These are phyloP conservation scores for Mastomys coucha DNA, from an alignment of 2,113 vertebrate species.

Conservation along the genomic window DNA sequence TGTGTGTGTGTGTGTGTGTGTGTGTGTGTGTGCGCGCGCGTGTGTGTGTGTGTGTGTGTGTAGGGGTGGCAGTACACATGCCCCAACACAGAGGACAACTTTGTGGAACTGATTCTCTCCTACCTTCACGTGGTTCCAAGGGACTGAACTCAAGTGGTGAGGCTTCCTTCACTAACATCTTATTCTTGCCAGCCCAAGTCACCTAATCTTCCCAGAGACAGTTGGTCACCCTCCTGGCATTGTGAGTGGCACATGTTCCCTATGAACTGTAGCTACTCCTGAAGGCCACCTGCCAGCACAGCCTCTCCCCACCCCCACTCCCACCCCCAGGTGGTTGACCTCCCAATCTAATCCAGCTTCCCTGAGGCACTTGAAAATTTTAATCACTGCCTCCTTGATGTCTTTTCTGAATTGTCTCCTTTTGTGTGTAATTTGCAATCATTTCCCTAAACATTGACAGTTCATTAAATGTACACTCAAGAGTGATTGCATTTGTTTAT, in stretches of 20 bases:
- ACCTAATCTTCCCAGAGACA: background rate
- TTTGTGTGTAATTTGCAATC: slow-evolving; percentile 77
- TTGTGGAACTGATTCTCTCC: background rate
- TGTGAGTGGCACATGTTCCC: fast-evolving
- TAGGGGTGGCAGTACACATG: no score
- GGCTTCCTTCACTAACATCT: no score
- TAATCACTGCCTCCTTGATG: slow-evolving; percentile 59
- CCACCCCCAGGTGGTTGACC: background rate
- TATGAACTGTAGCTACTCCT: background rate
- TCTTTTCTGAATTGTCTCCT: slow-evolving; percentile 63
- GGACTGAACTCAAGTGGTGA: background rate
- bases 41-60: background rate
- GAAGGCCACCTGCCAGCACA: fast-evolving
- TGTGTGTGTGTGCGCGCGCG: background rate
- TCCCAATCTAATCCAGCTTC: background rate
- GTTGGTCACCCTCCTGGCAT: fast-evolving
- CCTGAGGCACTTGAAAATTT: slow-evolving; percentile 18
- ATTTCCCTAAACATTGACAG: slow-evolving; percentile 59
- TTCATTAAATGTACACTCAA: slow-evolving; percentile 69
- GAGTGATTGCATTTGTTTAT: slow-evolving; percentile 70
- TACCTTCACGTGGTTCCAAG: background rate
- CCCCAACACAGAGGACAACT: background rate
- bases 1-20: background rate
- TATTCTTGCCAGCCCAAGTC: background rate
- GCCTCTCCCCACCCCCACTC: background rate